Base-by-base conservation (phyloP, 2,113 vertebrate species). In the Triplophysa dalaica region DNA sequence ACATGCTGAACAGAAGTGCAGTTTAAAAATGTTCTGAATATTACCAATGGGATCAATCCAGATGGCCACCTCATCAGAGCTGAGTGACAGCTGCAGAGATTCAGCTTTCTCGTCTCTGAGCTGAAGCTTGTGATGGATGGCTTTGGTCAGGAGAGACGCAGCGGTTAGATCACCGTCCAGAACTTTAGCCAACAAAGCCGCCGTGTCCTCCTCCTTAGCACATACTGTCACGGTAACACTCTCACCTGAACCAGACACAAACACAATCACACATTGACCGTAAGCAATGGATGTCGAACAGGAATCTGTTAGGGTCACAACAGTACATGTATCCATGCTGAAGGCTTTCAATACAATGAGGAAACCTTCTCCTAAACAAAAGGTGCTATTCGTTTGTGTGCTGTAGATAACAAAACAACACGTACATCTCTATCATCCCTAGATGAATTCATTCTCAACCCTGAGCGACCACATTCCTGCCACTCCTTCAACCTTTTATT, bases 41-140 rank as follows among this genome's bases (percentile, higher is more conserved):
- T 83, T 89, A 95, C 94, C 93, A 12, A 91, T 93, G 33, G 93
- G 93, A 87, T 94, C 93, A 2, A 93, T 94, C 94, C 93, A 94
- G 76, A 94, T 86, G 74, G 85, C 91, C 64, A 94, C 69, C 62
- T 92, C 89, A 5, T 84, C 84, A 0, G 89, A 84, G 22, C 81
- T 87, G 64, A 93, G 58, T 0, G 86, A 86, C 68, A 94, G 80
- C 4, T 41, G 67, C 63, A 93, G 75, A 0, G 81, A 48, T 0
- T 92, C 90, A 1, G 90, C 88, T 14, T 11, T 67, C 0, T 83
- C 16, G 3, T 90, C 89, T 1, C 21, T n/a, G 24, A 88, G 72
- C 1, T 0, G 38, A 2, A 91, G 86, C 6, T 94, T 90, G 78
- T 88, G 85, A 74, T 93, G 93, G 38, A 92, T 90, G 10, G 90